Base-by-base conservation (phyloP, 2,888 invertebrate genomes). In the Allygus modestus region DNA sequence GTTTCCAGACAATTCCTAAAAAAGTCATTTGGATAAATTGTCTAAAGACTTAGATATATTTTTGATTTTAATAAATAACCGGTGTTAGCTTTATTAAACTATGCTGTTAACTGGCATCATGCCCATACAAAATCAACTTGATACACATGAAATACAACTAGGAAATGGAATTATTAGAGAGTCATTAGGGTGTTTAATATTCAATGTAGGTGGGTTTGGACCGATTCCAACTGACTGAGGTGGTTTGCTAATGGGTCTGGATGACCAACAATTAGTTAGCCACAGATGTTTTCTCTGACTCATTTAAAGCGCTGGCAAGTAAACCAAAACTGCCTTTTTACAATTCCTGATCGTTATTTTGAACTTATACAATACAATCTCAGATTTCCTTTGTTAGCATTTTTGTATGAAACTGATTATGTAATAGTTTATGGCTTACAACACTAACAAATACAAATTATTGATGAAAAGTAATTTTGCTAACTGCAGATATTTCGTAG, bases 261-360 rank as follows among this genome's bases (percentile, higher is more conserved):
- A 65, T 54, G 65, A 41, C 2, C 65, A 31, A 4, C 73, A 73
- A 43, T 73, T 43, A 73, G 65, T 65, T 65, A 23, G 73, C 26
- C 15, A 15, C 65, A 65, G 28, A 65, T 65, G 65, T 65, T 65
- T 31, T 65, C 26, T 28, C 12, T 28, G 65, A 65, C 65, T 65
- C 26, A 65, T 65, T 65, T 65, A 15, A 65, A 9, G 12, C n/a
- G 58, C 28, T 65, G 65, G 65, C 65, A 65, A 28, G 31, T 5
- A 9, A 28, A 65, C 0, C 26, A 65, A 65, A 54, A 54, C 20
- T 11, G 5, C 1, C 20, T 54, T 23, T 23, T 54, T 5, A 54
- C 23, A 23, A 54, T 7, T 46, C 37, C n/a, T 7, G 51, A 51
- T 51, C 51, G 2, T n/a, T 51, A 58, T 23, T 9, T 1, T 12